Evolutionary conservation across 2,113 vertebrate genomes (phyloP).

Genomic region (Lagenorhynchus albirostris): DNA sequence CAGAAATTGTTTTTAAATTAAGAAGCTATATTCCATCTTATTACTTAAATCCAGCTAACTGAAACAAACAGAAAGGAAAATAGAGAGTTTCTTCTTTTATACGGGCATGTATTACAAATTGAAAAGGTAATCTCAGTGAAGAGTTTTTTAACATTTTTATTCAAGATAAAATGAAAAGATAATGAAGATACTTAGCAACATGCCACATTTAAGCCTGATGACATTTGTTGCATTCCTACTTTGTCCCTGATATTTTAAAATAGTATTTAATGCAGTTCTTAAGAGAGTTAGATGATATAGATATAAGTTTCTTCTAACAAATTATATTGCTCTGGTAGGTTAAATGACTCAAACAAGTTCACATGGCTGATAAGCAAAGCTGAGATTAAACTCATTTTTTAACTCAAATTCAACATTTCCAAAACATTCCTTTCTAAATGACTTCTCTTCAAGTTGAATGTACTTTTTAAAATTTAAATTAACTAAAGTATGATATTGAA

Average conservation of each 20-base stretch:
- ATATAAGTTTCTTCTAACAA: not conserved
- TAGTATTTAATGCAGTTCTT: not conserved
- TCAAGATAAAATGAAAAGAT: not conserved
- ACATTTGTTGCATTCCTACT: not conserved
- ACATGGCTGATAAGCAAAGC: not conserved
- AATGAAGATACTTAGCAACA: not conserved
- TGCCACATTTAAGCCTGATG: not conserved
- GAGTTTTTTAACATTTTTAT: not conserved
- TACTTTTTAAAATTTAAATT: not conserved
- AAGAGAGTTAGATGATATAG: not conserved
- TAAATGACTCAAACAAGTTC: not conserved
- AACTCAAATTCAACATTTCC: not conserved
- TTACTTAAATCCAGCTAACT: not conserved
- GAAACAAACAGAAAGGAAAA: not conserved
- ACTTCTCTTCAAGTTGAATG: not conserved
- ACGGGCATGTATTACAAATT: not conserved
- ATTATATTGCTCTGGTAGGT: not conserved
- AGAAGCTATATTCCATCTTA: not conserved
- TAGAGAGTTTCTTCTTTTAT: not conserved
- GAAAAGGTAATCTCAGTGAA: not conserved
- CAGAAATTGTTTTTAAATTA: not conserved
- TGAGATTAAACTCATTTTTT: not conserved
- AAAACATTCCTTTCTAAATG: not conserved
- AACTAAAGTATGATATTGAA: not conserved
- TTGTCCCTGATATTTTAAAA: not conserved